Base-by-base conservation (phyloP, 1,140 invertebrate genomes). In the Papilio aristodemus region DNA sequence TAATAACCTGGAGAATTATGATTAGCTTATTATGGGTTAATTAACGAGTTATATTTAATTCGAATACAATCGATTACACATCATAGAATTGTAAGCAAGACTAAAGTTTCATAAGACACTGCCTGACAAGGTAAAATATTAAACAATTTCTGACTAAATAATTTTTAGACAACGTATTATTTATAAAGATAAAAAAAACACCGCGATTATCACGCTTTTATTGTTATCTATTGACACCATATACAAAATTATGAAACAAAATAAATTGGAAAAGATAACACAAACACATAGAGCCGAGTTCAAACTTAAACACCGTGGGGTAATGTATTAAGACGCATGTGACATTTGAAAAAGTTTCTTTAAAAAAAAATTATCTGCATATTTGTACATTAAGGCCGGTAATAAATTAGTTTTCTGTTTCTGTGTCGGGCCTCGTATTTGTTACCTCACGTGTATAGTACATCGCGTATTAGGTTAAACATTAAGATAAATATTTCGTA, bases 191-290 rank as follows among this genome's bases (percentile, higher is more conserved):
- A 54, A 54, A 43, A n/a, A 19, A 54, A 13, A 54, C 46, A 54
- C 0, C 19, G 19, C 19, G 10, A 22, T 13, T 54, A 22, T 54
- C 14, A 13, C 11, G 19, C 19, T 13, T 22, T 22, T 54, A 10
- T 54, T 9, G 17, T 25, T 22, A 22, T 54, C 11, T 19, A 17
- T 11, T 54, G 19, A 54, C 46, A 11, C 46, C 46, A 54, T 57
- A 57, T 14, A 13, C 27, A 14, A 32, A 58, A 58, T 58, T 58
- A 14, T 14, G 36, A 38, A 62, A 37, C 1, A 62, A 62, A 38
- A 62, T 38, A 38, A 62, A 62, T 38, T 62, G 59, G 19, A 38
- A 38, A 62, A 22, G 27, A 37, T 62, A 62, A 22, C 36, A 27
- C n/a, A 59, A 36, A 17, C 25, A 14, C 25, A 59, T 41, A 8